These are phyloP conservation scores for Dicaeum eximium DNA, from an alignment of 2,113 vertebrate species.

Conservation along the genomic window DNA sequence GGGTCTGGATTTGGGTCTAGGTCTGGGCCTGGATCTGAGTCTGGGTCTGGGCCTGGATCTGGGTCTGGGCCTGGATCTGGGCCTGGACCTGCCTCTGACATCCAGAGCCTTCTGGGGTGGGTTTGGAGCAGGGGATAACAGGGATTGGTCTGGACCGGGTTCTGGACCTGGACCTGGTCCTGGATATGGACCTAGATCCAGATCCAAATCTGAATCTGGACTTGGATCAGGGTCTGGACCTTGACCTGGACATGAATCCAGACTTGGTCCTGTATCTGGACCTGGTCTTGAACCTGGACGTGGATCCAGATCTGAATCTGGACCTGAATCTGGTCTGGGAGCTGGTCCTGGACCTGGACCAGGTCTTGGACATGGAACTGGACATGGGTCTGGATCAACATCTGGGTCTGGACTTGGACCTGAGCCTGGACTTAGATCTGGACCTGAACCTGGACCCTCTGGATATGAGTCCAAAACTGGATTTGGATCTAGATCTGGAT, in stretches of 20 bases:
- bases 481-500: background rate
- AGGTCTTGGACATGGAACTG: no score
- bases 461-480: background rate
- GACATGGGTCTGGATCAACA: no score
- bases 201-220: no score
- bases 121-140: no score
- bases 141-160: no score
- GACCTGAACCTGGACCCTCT: background rate
- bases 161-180: no score
- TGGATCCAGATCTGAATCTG: background rate
- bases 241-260: background rate
- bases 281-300: no score
- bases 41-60: background rate
- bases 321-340: accelerated
- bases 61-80: background rate
- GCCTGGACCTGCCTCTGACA: accelerated
- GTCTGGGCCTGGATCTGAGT: accelerated
- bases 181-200: no score
- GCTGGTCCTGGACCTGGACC: background rate
- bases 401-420: no score
- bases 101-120: no score
- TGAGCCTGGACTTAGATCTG: background rate
- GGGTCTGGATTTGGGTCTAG: background rate
- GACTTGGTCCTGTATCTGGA: no score
- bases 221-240: no score